A percentile compares a stretch with the other conserved stretches of the same genome.
phyloP scores from a whole-genome alignment of 2,113 vertebrate genomes.

The Stercorarius parasiticus region DNA sequence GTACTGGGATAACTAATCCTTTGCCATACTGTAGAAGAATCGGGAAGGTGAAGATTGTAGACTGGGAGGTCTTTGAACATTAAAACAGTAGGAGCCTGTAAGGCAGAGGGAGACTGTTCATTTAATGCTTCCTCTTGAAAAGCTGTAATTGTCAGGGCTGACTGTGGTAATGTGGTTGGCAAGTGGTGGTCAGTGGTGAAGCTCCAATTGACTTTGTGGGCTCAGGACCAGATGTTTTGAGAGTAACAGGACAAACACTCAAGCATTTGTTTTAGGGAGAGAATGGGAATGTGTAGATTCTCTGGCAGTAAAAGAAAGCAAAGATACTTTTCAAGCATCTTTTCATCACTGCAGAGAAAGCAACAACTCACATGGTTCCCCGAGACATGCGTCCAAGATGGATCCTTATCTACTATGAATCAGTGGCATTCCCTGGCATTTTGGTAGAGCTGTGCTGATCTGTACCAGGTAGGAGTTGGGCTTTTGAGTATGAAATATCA shows the following conservation, averaged over 20 bases:
- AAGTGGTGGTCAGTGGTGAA: not conserved
- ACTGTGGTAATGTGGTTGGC: not conserved
- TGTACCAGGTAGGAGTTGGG: not conserved
- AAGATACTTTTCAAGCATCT: not conserved
- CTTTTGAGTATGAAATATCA: not conserved
- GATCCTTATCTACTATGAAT: not conserved
- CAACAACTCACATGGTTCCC: not conserved
- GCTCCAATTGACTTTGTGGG: not conserved
- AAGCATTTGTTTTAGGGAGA: not conserved
- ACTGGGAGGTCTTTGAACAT: not conserved
- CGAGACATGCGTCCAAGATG: accelerated
- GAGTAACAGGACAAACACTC: not conserved
- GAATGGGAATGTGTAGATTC: not conserved
- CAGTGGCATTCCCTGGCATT: not conserved
- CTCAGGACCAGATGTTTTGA: not conserved
- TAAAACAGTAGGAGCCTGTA: not conserved
- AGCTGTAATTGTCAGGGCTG: not conserved
- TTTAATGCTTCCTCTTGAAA: not conserved
- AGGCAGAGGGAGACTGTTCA: not conserved
- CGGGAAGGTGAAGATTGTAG: not conserved
- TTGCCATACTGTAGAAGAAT: not conserved
- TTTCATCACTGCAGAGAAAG: not conserved
- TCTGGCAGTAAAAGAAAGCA: not conserved
- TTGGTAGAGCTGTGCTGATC: not conserved
- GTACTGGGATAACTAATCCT: not conserved